Conservation (phyloP, 2,888 invertebrate species). For the Creontiades dilutus region DNA sequence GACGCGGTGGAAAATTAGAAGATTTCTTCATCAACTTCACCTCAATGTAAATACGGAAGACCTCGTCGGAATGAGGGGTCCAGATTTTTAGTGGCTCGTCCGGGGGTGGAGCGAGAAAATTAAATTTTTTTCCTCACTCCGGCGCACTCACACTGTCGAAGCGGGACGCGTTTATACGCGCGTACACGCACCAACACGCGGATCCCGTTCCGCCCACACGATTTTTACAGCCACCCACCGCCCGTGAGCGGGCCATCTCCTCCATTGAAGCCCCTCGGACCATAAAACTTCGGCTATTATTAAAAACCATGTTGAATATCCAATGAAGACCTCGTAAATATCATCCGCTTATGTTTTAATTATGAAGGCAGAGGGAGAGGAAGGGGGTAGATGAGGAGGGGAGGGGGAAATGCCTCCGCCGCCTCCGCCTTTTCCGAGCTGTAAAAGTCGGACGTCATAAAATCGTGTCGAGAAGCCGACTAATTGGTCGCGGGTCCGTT, state of each 20-base stretch:
- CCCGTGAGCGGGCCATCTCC: not conserved
- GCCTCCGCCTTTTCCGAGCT: slow-evolving; percentile 14
- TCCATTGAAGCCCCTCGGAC: slow-evolving; percentile 27
- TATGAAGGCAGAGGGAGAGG: slow-evolving; percentile 1
- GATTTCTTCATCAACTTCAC: slow-evolving; percentile 44
- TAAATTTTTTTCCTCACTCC: slow-evolving; percentile 15
- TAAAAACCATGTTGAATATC: slow-evolving; percentile 64
- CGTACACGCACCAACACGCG: not conserved
- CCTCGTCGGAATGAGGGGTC: not conserved
- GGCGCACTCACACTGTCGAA: not conserved
- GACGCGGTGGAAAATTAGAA: not conserved
- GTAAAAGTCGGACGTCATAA: slow-evolving; percentile 17
- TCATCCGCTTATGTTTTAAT: slow-evolving; percentile 65
- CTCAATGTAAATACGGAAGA: slow-evolving; percentile 27
- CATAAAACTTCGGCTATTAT: slow-evolving; percentile 64
- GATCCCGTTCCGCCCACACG: not conserved
- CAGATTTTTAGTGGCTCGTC: not conserved
- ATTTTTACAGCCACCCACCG: slow-evolving; percentile 49
- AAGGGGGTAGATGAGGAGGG: not conserved
- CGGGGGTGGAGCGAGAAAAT: slow-evolving; percentile 28
- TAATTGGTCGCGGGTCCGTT: slow-evolving; percentile 56
- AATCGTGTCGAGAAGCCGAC: not conserved
- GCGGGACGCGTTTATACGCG: not conserved
- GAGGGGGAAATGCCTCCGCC: slow-evolving; percentile 21
- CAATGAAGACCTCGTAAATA: slow-evolving; percentile 67